phyloP scores from a whole-genome alignment of 1,140 invertebrate species.

The Megalonaias nervosa region DNA sequence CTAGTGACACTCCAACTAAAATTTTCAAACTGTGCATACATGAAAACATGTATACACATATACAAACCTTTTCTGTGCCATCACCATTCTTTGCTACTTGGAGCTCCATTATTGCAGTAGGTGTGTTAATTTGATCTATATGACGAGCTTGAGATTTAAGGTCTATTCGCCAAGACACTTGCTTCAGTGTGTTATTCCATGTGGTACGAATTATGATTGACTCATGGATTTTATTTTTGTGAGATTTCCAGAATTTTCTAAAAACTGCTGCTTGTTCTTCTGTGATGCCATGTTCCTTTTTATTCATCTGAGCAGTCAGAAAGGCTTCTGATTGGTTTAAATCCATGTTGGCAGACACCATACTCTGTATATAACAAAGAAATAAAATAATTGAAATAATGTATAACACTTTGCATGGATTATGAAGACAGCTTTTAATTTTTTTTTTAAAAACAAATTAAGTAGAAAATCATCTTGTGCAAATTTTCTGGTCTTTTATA shows the following conservation, averaged over 20 bases:
- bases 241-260: conserved; percentile 67
- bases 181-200: conserved; percentile 65
- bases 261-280: conserved; percentile 65
- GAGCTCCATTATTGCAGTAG: conserved; percentile 69
- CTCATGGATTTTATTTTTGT: conserved; percentile 68
- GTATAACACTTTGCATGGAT: too few species aligned
- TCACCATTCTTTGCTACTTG: conserved; percentile 49
- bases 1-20: too few species aligned
- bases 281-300: conserved; percentile 61
- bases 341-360: conserved; percentile 69
- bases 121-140: conserved; percentile 64
- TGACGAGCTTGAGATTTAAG: conserved; percentile 64
- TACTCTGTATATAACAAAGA: conserved; percentile 57
- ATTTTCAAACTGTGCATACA: too few species aligned
- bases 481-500: neutral
- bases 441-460: neutral
- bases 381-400: neutral
- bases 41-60: too few species aligned
- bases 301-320: conserved; percentile 65
- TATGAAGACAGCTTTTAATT: too few species aligned
- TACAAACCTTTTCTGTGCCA: too few species aligned
- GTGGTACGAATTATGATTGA: conserved; percentile 60
- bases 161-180: conserved; percentile 68
- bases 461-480: neutral
- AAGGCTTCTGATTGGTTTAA: conserved; percentile 67